Percentiles rank a stretch among this genome's conserved stretches.
phyloP scores from a whole-genome alignment of 2,888 invertebrate genomes.

The Rhopalosiphum nymphaeae region DNA sequence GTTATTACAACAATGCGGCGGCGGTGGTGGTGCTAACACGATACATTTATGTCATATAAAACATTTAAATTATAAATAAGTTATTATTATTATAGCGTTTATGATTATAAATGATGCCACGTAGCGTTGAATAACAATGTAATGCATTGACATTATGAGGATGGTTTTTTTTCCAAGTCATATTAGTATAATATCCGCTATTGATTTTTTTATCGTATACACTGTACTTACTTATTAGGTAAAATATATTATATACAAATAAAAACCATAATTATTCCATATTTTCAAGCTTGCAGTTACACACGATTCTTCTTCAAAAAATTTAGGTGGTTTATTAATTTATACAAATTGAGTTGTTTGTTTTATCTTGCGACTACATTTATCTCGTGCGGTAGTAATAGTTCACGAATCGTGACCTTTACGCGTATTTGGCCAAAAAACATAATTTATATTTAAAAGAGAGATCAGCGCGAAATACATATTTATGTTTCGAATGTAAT shows the following conservation, averaged over 20 bases:
- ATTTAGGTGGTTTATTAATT: background rate
- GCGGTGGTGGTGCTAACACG: background rate
- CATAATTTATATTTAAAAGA: slow-evolving; percentile 36
- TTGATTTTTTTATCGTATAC: background rate
- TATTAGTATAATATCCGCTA: background rate
- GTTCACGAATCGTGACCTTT: slow-evolving; percentile 24
- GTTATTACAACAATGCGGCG: background rate
- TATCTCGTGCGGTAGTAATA: background rate
- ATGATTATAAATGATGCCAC: no score
- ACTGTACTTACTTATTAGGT: background rate
- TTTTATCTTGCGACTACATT: background rate
- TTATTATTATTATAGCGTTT: no score
- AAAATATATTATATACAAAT: background rate
- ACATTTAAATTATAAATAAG: no score
- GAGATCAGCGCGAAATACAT: slow-evolving; percentile 26
- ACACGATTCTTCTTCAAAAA: background rate
- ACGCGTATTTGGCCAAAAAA: slow-evolving; percentile 18
- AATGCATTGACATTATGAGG: background rate
- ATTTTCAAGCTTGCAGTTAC: background rate
- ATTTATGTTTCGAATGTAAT: background rate
- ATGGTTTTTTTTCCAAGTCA: background rate
- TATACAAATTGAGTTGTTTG: slow-evolving; percentile 28
- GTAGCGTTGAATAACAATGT: background rate
- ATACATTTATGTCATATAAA: background rate
- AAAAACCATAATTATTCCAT: background rate